These are phyloP conservation scores for Syrrhaptes paradoxus DNA, from an alignment of 2,113 vertebrate genomes.

Conservation along the genomic window DNA sequence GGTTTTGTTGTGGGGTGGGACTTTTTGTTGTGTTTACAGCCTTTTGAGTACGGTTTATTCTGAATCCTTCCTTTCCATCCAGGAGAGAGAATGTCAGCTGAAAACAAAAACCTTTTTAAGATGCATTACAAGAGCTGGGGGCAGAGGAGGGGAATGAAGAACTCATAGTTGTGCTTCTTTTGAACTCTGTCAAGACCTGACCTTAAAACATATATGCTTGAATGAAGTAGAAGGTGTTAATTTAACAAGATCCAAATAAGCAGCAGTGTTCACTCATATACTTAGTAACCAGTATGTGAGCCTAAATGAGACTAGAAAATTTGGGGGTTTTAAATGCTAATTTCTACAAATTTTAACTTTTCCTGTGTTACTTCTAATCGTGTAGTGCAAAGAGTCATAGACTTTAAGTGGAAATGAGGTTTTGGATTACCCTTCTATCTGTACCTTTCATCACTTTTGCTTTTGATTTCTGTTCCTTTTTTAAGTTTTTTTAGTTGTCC, in stretches of 20 bases:
- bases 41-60: not conserved
- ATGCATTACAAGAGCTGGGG: not conserved
- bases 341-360: not conserved
- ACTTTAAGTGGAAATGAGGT: not conserved
- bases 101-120: not conserved
- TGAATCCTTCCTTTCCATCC: not conserved
- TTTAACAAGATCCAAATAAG: not conserved
- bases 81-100: not conserved
- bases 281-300: not conserved
- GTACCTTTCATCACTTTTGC: not conserved
- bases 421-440: not conserved
- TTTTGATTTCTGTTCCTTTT: not conserved
- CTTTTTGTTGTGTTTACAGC: not conserved
- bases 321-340: accelerated
- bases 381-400: not conserved
- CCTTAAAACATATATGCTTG: not conserved
- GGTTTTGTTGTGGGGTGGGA: not conserved
- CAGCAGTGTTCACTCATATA: not conserved
- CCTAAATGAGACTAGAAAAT: not conserved
- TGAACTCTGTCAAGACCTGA: not conserved
- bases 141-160: accelerated
- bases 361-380: not conserved
- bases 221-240: not conserved
- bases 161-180: not conserved
- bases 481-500: not conserved